phyloP scores from a whole-genome alignment of 2,797 vertebrate species.

The Mus caroli region DNA sequence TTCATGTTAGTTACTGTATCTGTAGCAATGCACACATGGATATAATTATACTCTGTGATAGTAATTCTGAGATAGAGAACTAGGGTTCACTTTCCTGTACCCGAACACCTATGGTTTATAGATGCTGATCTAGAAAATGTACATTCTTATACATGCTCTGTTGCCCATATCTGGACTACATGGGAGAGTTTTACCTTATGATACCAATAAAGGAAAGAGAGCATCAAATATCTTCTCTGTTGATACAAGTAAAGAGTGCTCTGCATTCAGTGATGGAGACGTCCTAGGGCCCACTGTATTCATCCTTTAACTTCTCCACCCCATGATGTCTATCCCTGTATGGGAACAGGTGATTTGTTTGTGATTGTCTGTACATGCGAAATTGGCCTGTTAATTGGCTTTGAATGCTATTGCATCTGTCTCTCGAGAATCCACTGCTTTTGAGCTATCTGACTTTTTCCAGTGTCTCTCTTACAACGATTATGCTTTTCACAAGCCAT shows the following conservation, averaged over 20 bases:
- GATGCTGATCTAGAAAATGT: neutral
- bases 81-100: neutral
- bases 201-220: neutral
- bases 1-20: neutral
- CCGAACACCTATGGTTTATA: neutral
- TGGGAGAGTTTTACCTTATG: neutral
- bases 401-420: constrained; percentile 2
- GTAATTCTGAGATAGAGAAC: neutral
- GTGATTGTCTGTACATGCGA: neutral
- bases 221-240: neutral
- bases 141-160: neutral
- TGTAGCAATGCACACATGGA: neutral
- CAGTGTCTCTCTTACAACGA: neutral
- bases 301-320: neutral
- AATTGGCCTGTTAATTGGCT: neutral
- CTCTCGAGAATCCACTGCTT: neutral
- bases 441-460: neutral
- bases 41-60: neutral
- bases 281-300: neutral
- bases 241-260: neutral
- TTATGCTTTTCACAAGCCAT: neutral
- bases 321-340: neutral
- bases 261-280: neutral
- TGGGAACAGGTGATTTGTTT: neutral
- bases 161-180: neutral